Evolutionary conservation across 37 sponge, comb jelly and placozoan genomes (phyloP).

Genomic region (Diacarnus erythraeanus): DNA sequence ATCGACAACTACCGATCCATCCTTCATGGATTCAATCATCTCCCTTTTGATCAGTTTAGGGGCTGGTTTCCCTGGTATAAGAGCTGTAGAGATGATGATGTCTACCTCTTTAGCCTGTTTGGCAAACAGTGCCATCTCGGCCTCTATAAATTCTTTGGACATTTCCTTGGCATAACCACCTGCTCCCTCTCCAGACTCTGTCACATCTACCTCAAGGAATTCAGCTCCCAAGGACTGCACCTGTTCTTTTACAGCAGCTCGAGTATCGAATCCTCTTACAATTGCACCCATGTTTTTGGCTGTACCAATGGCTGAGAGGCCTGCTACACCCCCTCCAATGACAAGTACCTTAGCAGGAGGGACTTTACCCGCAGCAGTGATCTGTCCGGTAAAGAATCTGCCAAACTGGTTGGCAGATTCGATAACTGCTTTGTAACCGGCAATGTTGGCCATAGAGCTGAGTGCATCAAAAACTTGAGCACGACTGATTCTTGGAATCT

Average conservation of each 20-base stretch:
- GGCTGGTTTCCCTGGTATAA: conserved; percentile 93
- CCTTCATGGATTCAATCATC: conserved; percentile 92
- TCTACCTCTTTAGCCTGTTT: conserved; percentile 93
- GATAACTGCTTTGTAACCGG: conserved; percentile 91
- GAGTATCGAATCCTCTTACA: conserved; percentile 89
- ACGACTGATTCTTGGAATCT: conserved; percentile 82
- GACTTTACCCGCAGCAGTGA: conserved; percentile 91
- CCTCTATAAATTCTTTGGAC: conserved; percentile 90
- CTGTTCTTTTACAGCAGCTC: conserved; percentile 90
- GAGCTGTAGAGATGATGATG: conserved; percentile 90
- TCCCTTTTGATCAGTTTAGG: conserved; percentile 85
- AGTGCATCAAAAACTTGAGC: conserved; percentile 96
- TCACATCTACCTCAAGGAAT: conserved; percentile 82
- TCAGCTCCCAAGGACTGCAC: conserved; percentile 91
- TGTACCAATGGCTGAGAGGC: conserved; percentile 83
- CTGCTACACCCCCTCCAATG: conserved; percentile 95
- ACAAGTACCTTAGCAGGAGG: conserved; percentile 94
- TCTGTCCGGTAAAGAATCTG: conserved; percentile 95
- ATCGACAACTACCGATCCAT: conserved; percentile 93
- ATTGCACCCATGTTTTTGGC: conserved; percentile 95
- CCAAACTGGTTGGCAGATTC: conserved; percentile 94
- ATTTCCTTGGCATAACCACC: conserved; percentile 96
- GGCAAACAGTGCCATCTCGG: conserved; percentile 92
- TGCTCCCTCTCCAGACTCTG: conserved; percentile 87
- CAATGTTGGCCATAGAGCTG: conserved; percentile 98